A percentile compares a stretch with the other conserved stretches of the same genome.
Evolutionary conservation across 2,888 invertebrate species (phyloP).

Genomic region (Polyploca ridens): DNA sequence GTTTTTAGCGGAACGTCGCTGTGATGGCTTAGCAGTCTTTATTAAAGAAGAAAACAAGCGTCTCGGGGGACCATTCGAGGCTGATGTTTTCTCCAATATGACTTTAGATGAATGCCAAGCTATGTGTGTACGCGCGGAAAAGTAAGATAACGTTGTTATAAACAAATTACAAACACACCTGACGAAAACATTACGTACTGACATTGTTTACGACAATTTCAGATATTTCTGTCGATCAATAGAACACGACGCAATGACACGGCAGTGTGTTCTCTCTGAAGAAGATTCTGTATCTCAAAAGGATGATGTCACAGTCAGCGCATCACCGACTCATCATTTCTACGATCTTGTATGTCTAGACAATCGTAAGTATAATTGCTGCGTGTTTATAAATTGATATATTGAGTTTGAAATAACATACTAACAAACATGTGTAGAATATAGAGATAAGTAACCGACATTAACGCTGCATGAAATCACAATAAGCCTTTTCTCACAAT

Average conservation of each 20-base stretch:
- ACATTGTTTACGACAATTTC: slow-evolving; percentile 25
- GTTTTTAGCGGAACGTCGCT: slow-evolving; percentile 90
- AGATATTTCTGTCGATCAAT: slow-evolving; percentile 95
- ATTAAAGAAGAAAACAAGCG: slow-evolving; percentile 96
- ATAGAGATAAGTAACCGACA: slow-evolving; percentile 11
- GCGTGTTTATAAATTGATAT: slow-evolving; percentile 33
- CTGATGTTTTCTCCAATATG: slow-evolving; percentile 93
- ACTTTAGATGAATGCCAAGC: slow-evolving; percentile 95
- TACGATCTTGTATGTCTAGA: slow-evolving; percentile 95
- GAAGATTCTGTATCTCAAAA: slow-evolving; percentile 96
- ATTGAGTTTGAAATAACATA: slow-evolving; percentile 12
- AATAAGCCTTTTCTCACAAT: slow-evolving; percentile 76
- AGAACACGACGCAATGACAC: slow-evolving; percentile 94
- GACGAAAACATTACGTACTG: not conserved
- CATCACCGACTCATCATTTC: slow-evolving; percentile 93
- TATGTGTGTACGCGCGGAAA: slow-evolving; percentile 93
- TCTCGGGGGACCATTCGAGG: slow-evolving; percentile 94
- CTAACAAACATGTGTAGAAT: slow-evolving; percentile 8
- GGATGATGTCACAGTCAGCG: slow-evolving; percentile 93
- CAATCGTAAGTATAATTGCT: slow-evolving; percentile 89
- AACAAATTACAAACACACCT: not conserved
- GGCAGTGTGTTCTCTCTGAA: slow-evolving; percentile 94
- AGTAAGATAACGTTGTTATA: slow-evolving; percentile 77
- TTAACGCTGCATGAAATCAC: slow-evolving; percentile 60
- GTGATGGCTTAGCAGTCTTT: slow-evolving; percentile 94